Evolutionary conservation across 1,140 invertebrate species (phyloP), one percentile per base, ranked within the genome.

Genomic region (Diorhabda sublineata): DNA sequence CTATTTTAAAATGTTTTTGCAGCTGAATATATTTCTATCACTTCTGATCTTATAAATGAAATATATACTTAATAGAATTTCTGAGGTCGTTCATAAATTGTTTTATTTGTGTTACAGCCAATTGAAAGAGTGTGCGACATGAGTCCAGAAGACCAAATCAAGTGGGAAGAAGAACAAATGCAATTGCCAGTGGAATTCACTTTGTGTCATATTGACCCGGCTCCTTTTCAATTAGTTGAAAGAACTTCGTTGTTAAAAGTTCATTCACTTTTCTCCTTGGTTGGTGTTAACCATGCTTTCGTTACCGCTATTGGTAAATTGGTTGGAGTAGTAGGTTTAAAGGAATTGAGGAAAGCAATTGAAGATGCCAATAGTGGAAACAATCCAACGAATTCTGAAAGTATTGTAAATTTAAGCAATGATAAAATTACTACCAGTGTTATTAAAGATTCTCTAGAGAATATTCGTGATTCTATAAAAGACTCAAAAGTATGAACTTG

Each of bases 211-310:
- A 96, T 99, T 70, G 98, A 99, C 83, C 95, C 97, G 3, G 95
- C 97, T 11, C 98, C 98, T n/a, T 99, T 99, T 83, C 98, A 99
- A 81, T 85, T 99, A 1, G 97, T 99, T 2, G 95, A 97, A 78
- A 90, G 93, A 76, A 98, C 97, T 2, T 97, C 96, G 0, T 83
- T 99, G 44, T 89, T 98, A 6, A 99, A 99, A 87, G 79, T 82
- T 5, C 97, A 99, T 83, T 98, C 97, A 5, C 82, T 99, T 5
- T 99, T 99, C 82, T 98, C 95, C 3, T 92, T 99, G 86, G 88
- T 99, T 58, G 96, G 96, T 43, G 91, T 99, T 3, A 97, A 96
- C 84, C 93, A 97, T 77, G 96, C 98, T 2, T 99, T 99, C 82
- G 98, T 99, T 1, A 99, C 98, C 4, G 94, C 96, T 52, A 97